Evolutionary conservation across 2,113 vertebrate genomes (phyloP).

Genomic region (Peromyscus californicus): DNA sequence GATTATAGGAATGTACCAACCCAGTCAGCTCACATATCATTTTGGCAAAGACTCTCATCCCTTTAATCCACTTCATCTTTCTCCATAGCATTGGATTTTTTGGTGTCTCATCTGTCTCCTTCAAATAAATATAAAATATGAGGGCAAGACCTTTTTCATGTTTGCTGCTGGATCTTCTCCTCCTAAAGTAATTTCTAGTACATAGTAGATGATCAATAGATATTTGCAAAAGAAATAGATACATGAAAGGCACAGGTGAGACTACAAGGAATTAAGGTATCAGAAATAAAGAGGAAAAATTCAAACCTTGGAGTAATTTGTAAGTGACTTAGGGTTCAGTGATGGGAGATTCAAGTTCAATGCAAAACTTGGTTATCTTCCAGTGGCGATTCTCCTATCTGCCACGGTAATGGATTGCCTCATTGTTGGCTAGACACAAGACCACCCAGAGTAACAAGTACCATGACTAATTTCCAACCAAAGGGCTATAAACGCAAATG

Average conservation of each 20-base stretch:
- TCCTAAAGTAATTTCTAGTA: constrained; percentile 8
- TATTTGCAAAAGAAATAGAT: constrained; percentile 11
- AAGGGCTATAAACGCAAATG: constrained; percentile 28
- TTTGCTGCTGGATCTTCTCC: neutral
- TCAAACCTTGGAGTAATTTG: neutral
- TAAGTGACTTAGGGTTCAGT: neutral
- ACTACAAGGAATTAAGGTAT: neutral
- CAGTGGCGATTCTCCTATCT: neutral
- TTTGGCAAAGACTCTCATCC: neutral
- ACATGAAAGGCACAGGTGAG: neutral
- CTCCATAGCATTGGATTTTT: constrained; percentile 19
- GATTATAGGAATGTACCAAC: neutral
- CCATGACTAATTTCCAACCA: constrained; percentile 9
- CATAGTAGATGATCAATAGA: neutral
- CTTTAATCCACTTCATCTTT: neutral
- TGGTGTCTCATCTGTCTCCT: neutral
- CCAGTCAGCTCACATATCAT: neutral
- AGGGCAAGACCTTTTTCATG: neutral
- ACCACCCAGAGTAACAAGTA: neutral
- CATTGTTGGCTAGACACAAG: neutral
- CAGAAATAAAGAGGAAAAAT: neutral
- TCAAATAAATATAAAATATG: constrained; percentile 15
- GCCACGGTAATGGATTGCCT: neutral
- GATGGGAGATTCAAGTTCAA: neutral
- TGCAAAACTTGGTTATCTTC: neutral